Evolutionary conservation across 2,797 vertebrate species (phyloP).

Genomic region (Apogon hyalosoma): DNA sequence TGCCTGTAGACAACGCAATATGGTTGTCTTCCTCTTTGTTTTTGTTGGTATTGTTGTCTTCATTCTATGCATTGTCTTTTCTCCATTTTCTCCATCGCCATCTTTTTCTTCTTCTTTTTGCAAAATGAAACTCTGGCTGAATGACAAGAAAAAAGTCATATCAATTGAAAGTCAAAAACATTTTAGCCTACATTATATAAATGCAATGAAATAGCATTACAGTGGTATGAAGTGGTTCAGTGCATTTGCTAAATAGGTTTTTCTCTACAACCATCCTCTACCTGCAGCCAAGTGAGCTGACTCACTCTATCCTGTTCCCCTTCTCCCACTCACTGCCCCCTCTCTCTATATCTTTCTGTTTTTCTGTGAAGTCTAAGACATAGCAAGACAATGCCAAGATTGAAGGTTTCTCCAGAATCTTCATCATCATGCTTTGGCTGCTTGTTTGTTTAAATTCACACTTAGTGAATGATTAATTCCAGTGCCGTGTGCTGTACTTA

Average conservation of each 20-base stretch:
- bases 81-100: too few species aligned
- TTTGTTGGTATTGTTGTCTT: too few species aligned
- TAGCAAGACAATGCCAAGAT: conserved; percentile 7
- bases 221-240: conserved; percentile 5
- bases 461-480: too few species aligned
- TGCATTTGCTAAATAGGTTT: conserved; percentile 16
- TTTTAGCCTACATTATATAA: too few species aligned
- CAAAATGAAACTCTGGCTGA: neutral
- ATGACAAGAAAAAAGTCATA: neutral
- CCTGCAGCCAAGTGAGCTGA: conserved; percentile 38
- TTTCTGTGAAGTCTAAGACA: conserved; percentile 28
- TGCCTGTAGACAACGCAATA: too few species aligned
- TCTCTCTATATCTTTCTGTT: conserved; percentile 31
- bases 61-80: too few species aligned
- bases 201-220: neutral
- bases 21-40: too few species aligned
- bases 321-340: conserved; percentile 59
- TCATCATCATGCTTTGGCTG: conserved; percentile 7
- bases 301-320: conserved; percentile 39
- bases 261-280: conserved; percentile 4
- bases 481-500: too few species aligned
- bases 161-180: too few species aligned
- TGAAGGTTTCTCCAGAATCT: conserved; percentile 26
- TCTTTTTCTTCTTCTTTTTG: too few species aligned
- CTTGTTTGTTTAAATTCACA: neutral